Conservation (phyloP, 1,140 invertebrate species). For the Homarus americanus region DNA sequence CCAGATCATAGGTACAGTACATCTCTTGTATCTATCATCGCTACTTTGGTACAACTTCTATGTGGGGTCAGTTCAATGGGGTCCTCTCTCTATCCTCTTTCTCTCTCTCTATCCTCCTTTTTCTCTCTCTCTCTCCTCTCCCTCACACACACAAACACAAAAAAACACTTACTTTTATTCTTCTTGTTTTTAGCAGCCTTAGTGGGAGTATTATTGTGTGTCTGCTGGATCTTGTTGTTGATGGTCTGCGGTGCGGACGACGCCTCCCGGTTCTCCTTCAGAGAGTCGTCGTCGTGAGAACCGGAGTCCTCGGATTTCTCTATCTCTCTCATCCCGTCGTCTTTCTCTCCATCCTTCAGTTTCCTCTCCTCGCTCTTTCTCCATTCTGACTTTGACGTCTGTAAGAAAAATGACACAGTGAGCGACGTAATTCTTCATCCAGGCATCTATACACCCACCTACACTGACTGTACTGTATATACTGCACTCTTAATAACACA, state of each 20-base stretch:
- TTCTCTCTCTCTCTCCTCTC: not conserved
- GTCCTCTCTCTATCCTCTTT: too few relatives aligned
- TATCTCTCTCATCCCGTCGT: slow-evolving; percentile 78
- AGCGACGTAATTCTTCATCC: too few relatives aligned
- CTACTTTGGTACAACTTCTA: too few relatives aligned
- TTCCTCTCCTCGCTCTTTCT: slow-evolving; percentile 75
- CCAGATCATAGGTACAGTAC: too few relatives aligned
- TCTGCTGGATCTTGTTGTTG: slow-evolving; percentile 74
- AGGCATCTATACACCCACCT: too few relatives aligned
- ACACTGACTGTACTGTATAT: too few relatives aligned
- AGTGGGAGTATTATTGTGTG: slow-evolving; percentile 76
- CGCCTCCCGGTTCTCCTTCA: slow-evolving; percentile 74
- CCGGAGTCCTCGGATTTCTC: slow-evolving; percentile 78
- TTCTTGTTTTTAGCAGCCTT: slow-evolving; percentile 78
- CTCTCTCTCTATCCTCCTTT: too few relatives aligned
- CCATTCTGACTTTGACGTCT: slow-evolving; percentile 76
- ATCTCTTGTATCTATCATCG: too few relatives aligned
- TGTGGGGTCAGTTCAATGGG: too few relatives aligned
- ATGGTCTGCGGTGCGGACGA: slow-evolving; percentile 36
- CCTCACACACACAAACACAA: not conserved
- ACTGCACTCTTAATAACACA: too few relatives aligned
- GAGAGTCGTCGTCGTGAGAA: slow-evolving; percentile 76
- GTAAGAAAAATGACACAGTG: slow-evolving; percentile 76
- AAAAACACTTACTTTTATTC: slow-evolving; percentile 79
- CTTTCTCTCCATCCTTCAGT: slow-evolving; percentile 77